Conservation (phyloP, 2,888 invertebrate species). For the Gastrophysa polygoni region DNA sequence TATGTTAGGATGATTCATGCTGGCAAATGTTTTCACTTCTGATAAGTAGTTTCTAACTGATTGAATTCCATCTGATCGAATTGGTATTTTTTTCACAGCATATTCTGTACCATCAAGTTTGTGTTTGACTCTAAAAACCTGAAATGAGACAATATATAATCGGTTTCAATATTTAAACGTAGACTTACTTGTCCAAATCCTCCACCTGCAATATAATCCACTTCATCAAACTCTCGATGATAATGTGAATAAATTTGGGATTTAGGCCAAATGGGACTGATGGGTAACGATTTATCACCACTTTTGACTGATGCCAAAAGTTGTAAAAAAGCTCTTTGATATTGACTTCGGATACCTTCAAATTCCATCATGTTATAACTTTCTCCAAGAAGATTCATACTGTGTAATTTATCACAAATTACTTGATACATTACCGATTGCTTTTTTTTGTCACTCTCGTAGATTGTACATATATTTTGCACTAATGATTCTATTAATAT, state of each 20-base stretch:
- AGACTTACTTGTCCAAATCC: conserved; percentile 74
- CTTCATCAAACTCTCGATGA: conserved; percentile 71
- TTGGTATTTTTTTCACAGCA: conserved; percentile 79
- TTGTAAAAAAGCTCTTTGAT: conserved; percentile 70
- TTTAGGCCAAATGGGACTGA: conserved; percentile 63
- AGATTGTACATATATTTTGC: conserved; percentile 69
- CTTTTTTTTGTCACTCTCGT: conserved; percentile 66
- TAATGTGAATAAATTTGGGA: conserved; percentile 68
- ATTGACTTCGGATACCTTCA: conserved; percentile 71
- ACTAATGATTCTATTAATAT: conserved; percentile 73
- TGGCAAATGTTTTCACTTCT: conserved; percentile 82
- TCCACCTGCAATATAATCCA: conserved; percentile 72
- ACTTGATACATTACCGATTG: conserved; percentile 68
- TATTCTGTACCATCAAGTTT: conserved; percentile 78
- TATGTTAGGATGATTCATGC: conserved; percentile 78
- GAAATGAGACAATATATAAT: conserved; percentile 19
- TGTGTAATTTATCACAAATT: conserved; percentile 70
- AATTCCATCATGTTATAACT: conserved; percentile 74
- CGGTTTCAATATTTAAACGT: conserved; percentile 3
- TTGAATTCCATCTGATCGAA: conserved; percentile 68
- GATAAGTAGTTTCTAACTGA: conserved; percentile 70
- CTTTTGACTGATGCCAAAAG: conserved; percentile 67
- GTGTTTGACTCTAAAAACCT: conserved; percentile 71
- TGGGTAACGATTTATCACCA: conserved; percentile 60
- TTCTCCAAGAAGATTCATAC: conserved; percentile 73